Conservation (phyloP, 2,797 vertebrate genomes). For the Rhadinocentrus ornatus region DNA sequence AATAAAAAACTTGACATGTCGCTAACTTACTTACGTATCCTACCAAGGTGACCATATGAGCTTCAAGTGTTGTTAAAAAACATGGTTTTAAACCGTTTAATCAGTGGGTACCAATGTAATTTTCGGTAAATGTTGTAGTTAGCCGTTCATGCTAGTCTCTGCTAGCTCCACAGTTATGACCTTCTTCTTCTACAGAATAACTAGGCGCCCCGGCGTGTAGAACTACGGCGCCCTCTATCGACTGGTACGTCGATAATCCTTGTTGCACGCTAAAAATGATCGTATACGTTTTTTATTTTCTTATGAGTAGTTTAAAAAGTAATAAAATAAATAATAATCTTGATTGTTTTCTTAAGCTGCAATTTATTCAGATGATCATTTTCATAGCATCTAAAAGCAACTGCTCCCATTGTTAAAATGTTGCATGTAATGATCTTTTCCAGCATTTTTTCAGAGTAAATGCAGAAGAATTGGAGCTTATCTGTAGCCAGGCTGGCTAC, state of each 20-base stretch:
- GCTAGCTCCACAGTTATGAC: neutral
- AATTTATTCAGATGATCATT: neutral
- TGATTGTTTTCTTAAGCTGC: neutral
- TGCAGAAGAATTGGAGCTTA: constrained; percentile 65
- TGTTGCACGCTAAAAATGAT: neutral
- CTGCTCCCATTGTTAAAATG: neutral
- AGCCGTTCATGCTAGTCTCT: constrained; percentile 19
- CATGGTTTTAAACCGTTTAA: neutral
- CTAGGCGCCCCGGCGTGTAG: accelerated
- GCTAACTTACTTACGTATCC: neutral
- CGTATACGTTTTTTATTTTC: neutral
- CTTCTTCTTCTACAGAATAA: constrained; percentile 43
- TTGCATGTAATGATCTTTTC: constrained; percentile 9
- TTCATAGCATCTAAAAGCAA: neutral
- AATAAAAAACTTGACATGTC: neutral
- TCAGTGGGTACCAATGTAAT: too few species aligned
- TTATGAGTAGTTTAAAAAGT: neutral
- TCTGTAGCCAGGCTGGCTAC: constrained; percentile 65
- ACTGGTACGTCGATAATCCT: neutral
- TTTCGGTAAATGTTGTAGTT: neutral
- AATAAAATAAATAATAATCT: neutral
- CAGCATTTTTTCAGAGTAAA: constrained; percentile 57
- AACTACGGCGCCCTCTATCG: constrained; percentile 9
- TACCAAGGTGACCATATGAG: neutral
- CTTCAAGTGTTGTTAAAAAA: neutral